These are phyloP conservation scores for Coendou prehensilis DNA, from an alignment of 2,797 vertebrate genomes.

Conservation along the genomic window DNA sequence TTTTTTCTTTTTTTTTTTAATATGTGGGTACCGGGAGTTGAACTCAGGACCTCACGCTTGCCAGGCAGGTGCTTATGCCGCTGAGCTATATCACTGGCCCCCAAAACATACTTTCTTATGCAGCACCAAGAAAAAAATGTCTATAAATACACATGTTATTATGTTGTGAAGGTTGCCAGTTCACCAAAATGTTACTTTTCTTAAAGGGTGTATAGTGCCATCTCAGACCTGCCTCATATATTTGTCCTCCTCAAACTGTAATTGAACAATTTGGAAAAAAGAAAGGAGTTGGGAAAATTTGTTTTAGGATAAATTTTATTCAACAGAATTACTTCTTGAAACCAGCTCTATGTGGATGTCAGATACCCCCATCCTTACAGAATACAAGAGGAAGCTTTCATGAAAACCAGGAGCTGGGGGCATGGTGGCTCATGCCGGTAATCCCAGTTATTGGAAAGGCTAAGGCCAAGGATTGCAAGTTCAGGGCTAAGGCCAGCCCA, in stretches of 20 bases:
- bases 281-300: slow-evolving; percentile 43
- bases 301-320: slow-evolving; percentile 1
- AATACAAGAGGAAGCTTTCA: background rate
- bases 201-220: slow-evolving; percentile 58
- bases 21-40: too few relatives aligned
- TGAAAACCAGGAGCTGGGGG: background rate
- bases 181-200: slow-evolving; percentile 61
- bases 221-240: background rate
- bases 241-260: slow-evolving; percentile 46
- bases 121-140: slow-evolving; percentile 56
- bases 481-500: background rate
- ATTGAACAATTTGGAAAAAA: slow-evolving; percentile 61
- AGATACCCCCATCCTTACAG: background rate
- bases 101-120: slow-evolving; percentile 42
- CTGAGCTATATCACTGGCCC: too few relatives aligned
- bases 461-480: background rate
- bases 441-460: background rate
- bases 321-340: slow-evolving; percentile 63
- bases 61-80: too few relatives aligned
- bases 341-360: background rate
- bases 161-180: slow-evolving; percentile 23
- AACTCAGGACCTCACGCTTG: too few relatives aligned
- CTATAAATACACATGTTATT: slow-evolving; percentile 19
- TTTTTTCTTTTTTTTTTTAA: slow-evolving; percentile 50
- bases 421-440: background rate